Conservation (phyloP, 2,888 invertebrate species). For the Saturnia japonica region DNA sequence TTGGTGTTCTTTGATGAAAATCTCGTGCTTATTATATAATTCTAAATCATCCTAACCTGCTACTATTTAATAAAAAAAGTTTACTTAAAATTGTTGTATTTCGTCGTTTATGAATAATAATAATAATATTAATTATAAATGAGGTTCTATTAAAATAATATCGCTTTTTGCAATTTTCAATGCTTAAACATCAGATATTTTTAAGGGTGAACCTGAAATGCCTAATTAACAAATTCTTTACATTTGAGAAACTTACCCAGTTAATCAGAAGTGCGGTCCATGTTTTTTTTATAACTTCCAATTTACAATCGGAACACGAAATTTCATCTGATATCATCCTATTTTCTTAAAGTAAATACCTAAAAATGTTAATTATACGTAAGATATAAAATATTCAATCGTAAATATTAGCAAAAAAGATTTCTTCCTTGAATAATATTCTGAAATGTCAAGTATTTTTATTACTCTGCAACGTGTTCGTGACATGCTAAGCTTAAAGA, state of each 20-base stretch:
- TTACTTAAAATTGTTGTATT: background rate
- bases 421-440: too few relatives aligned
- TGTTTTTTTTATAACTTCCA: slow-evolving; percentile 45
- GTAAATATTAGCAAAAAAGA: too few relatives aligned
- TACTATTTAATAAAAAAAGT: background rate
- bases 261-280: slow-evolving; percentile 55
- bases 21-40: background rate
- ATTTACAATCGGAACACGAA: slow-evolving; percentile 54
- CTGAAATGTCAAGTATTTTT: too few relatives aligned
- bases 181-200: background rate
- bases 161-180: background rate
- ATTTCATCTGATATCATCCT: slow-evolving; percentile 34
- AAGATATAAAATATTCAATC: too few relatives aligned
- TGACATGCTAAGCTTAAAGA: too few relatives aligned
- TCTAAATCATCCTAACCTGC: background rate
- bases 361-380: background rate
- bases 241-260: slow-evolving; percentile 48
- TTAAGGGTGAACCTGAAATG: background rate
- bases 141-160: background rate
- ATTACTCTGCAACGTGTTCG: too few relatives aligned
- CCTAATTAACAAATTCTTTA: background rate
- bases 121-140: background rate
- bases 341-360: background rate
- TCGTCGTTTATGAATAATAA: background rate
- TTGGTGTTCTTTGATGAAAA: too few relatives aligned